phyloP scores from a whole-genome alignment of 1,140 invertebrate species.

The Halesus radiatus region DNA sequence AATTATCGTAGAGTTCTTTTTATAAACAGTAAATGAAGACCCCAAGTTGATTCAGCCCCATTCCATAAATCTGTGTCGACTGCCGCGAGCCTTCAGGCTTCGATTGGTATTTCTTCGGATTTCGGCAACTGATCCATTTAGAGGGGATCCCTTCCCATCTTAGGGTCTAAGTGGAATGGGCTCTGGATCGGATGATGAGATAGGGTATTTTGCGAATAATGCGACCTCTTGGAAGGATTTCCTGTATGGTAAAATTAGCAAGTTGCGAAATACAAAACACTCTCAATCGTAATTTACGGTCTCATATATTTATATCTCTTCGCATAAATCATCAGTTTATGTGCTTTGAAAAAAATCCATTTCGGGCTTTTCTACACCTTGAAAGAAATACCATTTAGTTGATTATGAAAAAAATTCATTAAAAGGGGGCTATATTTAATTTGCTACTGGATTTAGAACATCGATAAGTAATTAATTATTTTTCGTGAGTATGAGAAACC shows the following conservation, averaged over 20 bases:
- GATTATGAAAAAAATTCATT: too few species aligned
- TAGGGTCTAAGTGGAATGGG: neutral
- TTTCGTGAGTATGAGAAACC: too few species aligned
- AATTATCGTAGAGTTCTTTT: too few species aligned
- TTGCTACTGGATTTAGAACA: too few species aligned
- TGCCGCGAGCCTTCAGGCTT: neutral
- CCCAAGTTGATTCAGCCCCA: neutral
- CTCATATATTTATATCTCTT: neutral
- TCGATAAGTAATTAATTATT: too few species aligned
- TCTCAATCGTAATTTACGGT: neutral
- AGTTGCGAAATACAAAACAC: slow-evolving; percentile 7
- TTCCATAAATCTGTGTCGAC: slow-evolving; percentile 1
- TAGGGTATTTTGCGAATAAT: neutral
- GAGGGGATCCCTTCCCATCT: neutral
- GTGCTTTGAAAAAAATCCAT: too few species aligned
- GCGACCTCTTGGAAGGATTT: neutral
- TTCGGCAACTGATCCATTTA: slow-evolving; percentile 10
- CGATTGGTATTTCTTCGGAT: slow-evolving; percentile 13
- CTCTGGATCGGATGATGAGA: neutral
- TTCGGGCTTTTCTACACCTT: too few species aligned
- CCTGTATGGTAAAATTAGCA: slow-evolving; percentile 6
- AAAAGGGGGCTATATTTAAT: too few species aligned
- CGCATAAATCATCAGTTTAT: too few species aligned
- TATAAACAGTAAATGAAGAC: too few species aligned
- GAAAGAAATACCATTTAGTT: too few species aligned